These are phyloP conservation scores for Pseudanteris insignis DNA, from an alignment of 2,888 invertebrate species.

Conservation along the genomic window DNA sequence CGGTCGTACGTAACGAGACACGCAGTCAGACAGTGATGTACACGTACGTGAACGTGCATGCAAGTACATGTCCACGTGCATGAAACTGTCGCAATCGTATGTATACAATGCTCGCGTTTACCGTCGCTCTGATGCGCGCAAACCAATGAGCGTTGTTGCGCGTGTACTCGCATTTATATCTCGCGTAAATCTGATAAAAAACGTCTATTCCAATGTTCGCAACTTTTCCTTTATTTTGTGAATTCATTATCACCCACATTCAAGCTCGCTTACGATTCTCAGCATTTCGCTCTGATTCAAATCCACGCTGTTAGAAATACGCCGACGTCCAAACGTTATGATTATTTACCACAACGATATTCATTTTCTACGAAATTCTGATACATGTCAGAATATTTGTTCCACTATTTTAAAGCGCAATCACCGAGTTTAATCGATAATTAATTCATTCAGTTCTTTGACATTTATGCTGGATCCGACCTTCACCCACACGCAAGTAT, in stretches of 20 bases:
- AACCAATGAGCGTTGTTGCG: constrained; percentile 40
- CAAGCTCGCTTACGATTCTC: constrained; percentile 24
- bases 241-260: constrained; percentile 31
- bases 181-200: constrained; percentile 42
- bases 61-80: constrained; percentile 23
- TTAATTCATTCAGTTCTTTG: no score
- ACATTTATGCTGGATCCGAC: no score
- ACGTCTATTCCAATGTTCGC: constrained; percentile 36
- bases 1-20: constrained; percentile 35
- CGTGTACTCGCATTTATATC: constrained; percentile 38
- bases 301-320: constrained; percentile 7
- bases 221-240: no score
- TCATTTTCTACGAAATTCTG: not conserved
- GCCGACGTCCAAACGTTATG: no score
- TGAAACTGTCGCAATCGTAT: constrained; percentile 37
- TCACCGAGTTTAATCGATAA: no score
- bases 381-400: no score
- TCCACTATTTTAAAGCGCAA: no score
- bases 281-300: constrained; percentile 20
- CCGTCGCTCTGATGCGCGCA: constrained; percentile 39
- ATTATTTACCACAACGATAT: no score
- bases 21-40: constrained; percentile 32
- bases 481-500: no score
- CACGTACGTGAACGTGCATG: constrained; percentile 22
- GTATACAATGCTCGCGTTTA: constrained; percentile 29